Evolutionary conservation across 2,113 vertebrate species (phyloP).

Genomic region (Bufo gargarizans): DNA sequence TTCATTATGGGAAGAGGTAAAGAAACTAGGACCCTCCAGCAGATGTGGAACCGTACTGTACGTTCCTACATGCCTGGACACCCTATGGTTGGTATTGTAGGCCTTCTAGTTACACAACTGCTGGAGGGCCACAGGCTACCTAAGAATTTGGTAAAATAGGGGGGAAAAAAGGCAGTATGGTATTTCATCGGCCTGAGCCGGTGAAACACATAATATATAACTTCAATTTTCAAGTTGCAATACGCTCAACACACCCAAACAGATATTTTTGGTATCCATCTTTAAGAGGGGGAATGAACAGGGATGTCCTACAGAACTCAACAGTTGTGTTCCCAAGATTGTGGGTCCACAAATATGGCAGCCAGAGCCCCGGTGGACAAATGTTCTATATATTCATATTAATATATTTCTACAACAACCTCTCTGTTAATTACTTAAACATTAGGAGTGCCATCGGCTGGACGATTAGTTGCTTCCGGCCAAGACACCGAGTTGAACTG

Average conservation of each 20-base stretch:
- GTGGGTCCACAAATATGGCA: constrained; percentile 30
- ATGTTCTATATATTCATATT: constrained; percentile 23
- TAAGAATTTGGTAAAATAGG: background rate
- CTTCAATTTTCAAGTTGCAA: constrained; percentile 28
- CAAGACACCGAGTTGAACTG: constrained; percentile 11
- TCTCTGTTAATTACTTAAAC: constrained; percentile 13
- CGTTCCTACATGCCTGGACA: background rate
- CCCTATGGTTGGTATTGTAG: background rate
- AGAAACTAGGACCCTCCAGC: background rate
- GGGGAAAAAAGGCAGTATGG: constrained; percentile 29
- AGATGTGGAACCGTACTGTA: background rate
- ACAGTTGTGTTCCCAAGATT: constrained; percentile 31
- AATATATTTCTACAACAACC: constrained; percentile 20
- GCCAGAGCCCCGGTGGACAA: constrained; percentile 21
- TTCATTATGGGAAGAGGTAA: constrained; percentile 25
- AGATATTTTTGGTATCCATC: constrained; percentile 46
- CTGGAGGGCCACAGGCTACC: constrained; percentile 10
- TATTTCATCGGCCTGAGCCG: background rate
- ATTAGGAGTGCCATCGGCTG: background rate
- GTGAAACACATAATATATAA: constrained; percentile 18
- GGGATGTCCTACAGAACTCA: constrained; percentile 40
- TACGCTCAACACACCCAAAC: constrained; percentile 30
- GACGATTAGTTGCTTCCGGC: background rate
- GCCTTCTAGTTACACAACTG: background rate
- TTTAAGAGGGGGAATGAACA: constrained; percentile 12